These are phyloP conservation scores for Patella ulyssiponensis DNA, from an alignment of 2,888 invertebrate genomes.

Conservation along the genomic window DNA sequence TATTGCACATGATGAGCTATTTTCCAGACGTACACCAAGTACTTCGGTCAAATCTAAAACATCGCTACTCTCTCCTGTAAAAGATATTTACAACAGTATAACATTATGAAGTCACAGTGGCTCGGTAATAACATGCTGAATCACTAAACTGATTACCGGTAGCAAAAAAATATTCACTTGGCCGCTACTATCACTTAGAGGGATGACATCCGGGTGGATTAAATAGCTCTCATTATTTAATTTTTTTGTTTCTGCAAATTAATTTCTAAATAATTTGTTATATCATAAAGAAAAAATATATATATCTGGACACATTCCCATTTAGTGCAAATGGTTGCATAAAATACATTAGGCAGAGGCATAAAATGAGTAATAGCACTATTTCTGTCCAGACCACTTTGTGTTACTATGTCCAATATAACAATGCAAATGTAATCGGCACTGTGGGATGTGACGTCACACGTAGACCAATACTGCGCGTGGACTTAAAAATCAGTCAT, in stretches of 20 bases:
- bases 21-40: slow-evolving; percentile 36
- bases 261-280: background rate
- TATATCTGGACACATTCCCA: too few species aligned
- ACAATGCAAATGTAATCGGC: too few species aligned
- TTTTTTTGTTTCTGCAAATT: background rate
- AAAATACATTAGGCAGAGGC: too few species aligned
- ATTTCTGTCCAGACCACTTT: too few species aligned
- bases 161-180: slow-evolving; percentile 15
- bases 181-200: slow-evolving; percentile 15
- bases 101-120: background rate
- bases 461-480: too few species aligned
- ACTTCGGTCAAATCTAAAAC: slow-evolving; percentile 40
- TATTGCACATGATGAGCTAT: slow-evolving; percentile 11
- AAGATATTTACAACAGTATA: background rate
- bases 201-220: background rate
- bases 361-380: too few species aligned
- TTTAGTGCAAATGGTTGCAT: too few species aligned
- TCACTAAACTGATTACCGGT: slow-evolving; percentile 16
- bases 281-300: too few species aligned
- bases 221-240: too few species aligned
- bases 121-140: background rate
- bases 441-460: too few species aligned
- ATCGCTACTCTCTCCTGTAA: slow-evolving; percentile 17
- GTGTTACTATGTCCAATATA: too few species aligned
- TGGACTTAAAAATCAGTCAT: too few species aligned